Percentiles rank a stretch among this genome's conserved stretches.
These are phyloP conservation scores for Drosophila sturtevanti DNA, from an alignment of 1,140 invertebrate genomes.

Conservation along the genomic window DNA sequence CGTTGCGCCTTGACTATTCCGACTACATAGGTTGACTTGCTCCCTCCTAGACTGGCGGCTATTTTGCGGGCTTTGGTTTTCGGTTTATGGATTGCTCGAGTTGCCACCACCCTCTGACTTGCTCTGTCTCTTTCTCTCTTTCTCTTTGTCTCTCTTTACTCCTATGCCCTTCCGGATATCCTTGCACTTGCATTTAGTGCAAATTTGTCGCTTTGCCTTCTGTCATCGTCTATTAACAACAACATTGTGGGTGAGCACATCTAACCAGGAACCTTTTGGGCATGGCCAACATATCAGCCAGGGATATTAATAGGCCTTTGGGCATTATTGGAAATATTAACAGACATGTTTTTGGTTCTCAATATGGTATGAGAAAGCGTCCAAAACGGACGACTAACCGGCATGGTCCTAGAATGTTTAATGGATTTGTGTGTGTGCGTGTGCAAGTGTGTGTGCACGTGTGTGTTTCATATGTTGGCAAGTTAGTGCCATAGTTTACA, in stretches of 20 bases:
- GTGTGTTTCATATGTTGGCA: too few relatives aligned
- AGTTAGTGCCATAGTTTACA: conserved; percentile 6
- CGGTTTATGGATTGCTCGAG: conserved; percentile 3
- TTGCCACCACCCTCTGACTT: not conserved
- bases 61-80: conserved; percentile 36
- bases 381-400: not conserved
- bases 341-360: conserved; percentile 53
- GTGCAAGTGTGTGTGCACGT: too few relatives aligned
- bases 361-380: not conserved
- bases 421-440: conserved; percentile 15
- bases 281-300: not conserved
- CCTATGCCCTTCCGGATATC: too few relatives aligned
- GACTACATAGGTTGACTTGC: conserved; percentile 8
- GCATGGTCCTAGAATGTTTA: conserved; percentile 19
- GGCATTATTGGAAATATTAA: conserved; percentile 73
- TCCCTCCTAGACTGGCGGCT: conserved; percentile 44
- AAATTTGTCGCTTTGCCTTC: conserved; percentile 62
- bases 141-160: not conserved
- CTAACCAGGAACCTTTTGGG: not conserved
- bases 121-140: too few relatives aligned
- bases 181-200: conserved; percentile 64
- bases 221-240: conserved; percentile 64
- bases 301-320: conserved; percentile 63
- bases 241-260: conserved; percentile 37
- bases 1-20: conserved; percentile 37